Evolutionary conservation across 2,888 invertebrate genomes (phyloP).

Genomic region (Limnephilus marmoratus): DNA sequence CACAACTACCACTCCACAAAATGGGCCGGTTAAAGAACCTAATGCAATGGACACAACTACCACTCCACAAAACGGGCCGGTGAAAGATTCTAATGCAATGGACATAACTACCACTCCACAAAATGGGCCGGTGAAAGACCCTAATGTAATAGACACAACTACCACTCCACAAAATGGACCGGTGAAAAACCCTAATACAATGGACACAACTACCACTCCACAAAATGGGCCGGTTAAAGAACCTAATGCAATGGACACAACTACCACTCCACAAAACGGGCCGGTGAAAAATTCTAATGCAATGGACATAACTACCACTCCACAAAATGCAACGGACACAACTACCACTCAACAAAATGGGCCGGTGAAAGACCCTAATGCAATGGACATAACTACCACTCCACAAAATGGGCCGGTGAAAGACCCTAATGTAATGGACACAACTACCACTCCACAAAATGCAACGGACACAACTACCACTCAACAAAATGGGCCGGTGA

Average conservation of each 20-base stretch:
- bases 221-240: too few species aligned
- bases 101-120: background rate
- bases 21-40: background rate
- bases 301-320: background rate
- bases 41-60: background rate
- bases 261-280: background rate
- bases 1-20: background rate
- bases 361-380: background rate
- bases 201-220: background rate
- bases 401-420: background rate
- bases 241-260: background rate
- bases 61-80: background rate
- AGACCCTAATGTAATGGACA: background rate
- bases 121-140: too few species aligned
- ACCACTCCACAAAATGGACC: background rate
- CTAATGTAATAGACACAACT: background rate
- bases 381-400: background rate
- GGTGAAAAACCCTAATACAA: too few species aligned
- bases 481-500: background rate
- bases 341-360: background rate
- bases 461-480: background rate
- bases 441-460: background rate
- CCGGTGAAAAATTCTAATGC: background rate
- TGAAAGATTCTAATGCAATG: background rate
- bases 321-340: background rate